Conservation (phyloP, 2,797 vertebrate genomes). For the Sparidentex hasta region DNA sequence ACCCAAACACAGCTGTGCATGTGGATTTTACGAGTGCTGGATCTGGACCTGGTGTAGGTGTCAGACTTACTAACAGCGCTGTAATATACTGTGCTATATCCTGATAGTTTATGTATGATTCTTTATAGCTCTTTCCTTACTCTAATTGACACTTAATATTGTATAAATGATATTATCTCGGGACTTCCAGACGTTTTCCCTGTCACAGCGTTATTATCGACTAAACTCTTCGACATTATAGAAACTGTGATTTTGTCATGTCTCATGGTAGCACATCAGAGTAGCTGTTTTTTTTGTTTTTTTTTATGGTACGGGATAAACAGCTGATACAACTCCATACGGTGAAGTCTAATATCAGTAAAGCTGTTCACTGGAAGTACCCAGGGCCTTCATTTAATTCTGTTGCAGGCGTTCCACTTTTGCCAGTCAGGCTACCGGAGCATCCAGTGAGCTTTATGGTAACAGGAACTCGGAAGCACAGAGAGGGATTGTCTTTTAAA, state of each 20-base stretch:
- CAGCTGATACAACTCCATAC: background rate
- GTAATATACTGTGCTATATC: conserved; percentile 20
- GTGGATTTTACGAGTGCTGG: background rate
- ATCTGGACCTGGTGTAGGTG: background rate
- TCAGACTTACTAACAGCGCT: background rate
- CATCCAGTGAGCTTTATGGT: background rate
- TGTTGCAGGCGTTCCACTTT: too few species aligned
- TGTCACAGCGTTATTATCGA: background rate
- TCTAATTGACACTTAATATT: background rate
- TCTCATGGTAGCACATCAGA: background rate
- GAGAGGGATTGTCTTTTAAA: background rate
- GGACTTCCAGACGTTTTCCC: background rate
- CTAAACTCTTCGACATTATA: background rate
- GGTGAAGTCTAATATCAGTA: background rate
- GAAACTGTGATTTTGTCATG: background rate
- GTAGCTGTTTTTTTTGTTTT: conserved; percentile 15
- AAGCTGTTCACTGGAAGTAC: background rate
- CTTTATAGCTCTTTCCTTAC: background rate
- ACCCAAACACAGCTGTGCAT: background rate
- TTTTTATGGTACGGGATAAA: conserved; percentile 11
- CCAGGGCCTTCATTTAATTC: background rate
- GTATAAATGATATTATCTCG: background rate
- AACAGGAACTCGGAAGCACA: background rate
- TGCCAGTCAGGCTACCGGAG: background rate
- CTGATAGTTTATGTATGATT: background rate